Base-by-base conservation (phyloP, 1,140 invertebrate species). In the Trachymyrmex septentrionalis region DNA sequence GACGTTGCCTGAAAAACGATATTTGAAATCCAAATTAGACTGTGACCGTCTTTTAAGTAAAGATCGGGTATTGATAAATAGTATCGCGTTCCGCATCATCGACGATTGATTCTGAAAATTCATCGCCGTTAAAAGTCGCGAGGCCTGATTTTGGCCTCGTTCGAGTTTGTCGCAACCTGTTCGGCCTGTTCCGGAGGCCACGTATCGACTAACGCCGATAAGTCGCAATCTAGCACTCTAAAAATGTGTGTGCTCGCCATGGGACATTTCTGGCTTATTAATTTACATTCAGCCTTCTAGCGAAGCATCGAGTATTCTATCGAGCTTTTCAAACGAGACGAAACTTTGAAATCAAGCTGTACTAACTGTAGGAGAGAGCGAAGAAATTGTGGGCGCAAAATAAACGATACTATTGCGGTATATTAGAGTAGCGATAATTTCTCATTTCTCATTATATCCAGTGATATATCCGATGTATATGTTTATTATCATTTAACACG, bases 1-100 rank as follows among this genome's bases (percentile, higher is more conserved):
- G 86, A 97, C 96, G 90, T 97, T 96, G 90, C 97, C 97, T 98
- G 96, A 63, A 97, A 94, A 89, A 91, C 77, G 86, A 93, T 93
- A 88, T 19, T 24, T n/a, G 21, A 19, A 82, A 48, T 82, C 24
- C 30, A 72, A 82, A 61, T 73, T 72, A 57, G 14, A 19, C 30
- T 34, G 14, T 19, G 27, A 78, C 30, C 27, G 14, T 66, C 16
- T 38, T 10, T 24, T 34, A 12, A 67, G 19, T 38, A 64, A 38
- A n/a, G 82, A 34, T 44, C 73, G 64, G 24, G 30, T 30, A 55
- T 53, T 71, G 30, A 80, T 64, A 38, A 27, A 53, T 72, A 61
- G 30, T n/a, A 3, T 6, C 14, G 34, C n/a, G 44, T 80, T 53
- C n/a, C 77, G 63, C 77, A 34, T n/a, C 9, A 44, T 63, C 55